A percentile compares a stretch with the other conserved stretches of the same genome.
These are phyloP conservation scores for Drosophila auraria DNA, from an alignment of 1,140 invertebrate genomes.

Conservation along the genomic window DNA sequence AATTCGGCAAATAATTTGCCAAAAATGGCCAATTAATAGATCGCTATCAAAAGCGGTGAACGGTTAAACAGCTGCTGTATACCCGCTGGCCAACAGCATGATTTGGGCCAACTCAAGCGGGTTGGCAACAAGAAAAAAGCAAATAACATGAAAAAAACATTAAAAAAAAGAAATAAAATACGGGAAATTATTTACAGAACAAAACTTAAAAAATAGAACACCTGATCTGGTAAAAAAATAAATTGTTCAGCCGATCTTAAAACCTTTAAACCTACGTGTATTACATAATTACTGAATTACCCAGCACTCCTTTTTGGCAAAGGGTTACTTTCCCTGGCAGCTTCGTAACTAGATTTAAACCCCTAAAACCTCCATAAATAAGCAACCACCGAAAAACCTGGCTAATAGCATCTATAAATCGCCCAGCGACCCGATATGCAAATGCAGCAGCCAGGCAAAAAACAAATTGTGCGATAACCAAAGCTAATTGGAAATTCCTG, in stretches of 20 bases:
- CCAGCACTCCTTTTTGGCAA: neutral
- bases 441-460: constrained; percentile 46
- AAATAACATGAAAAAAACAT: neutral
- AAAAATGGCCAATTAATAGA: constrained; percentile 68
- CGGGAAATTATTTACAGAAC: neutral
- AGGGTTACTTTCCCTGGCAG: neutral
- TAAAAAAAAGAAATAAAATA: neutral
- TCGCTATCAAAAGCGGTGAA: constrained; percentile 46
- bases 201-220: neutral
- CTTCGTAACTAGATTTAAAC: constrained; percentile 1
- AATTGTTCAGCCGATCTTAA: no score
- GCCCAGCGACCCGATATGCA: constrained; percentile 57
- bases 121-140: constrained; percentile 25
- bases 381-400: constrained; percentile 19
- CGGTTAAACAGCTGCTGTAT: constrained; percentile 50
- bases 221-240: no score
- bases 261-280: no score
- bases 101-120: constrained; percentile 21
- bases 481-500: constrained; percentile 79
- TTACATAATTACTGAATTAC: neutral
- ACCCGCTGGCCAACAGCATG: constrained; percentile 10
- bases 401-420: constrained; percentile 64
- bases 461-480: constrained; percentile 61
- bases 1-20: constrained; percentile 48
- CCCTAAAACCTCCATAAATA: constrained; percentile 18